Base-by-base conservation (phyloP, 2,797 vertebrate species). In the Scarus forsteni region DNA sequence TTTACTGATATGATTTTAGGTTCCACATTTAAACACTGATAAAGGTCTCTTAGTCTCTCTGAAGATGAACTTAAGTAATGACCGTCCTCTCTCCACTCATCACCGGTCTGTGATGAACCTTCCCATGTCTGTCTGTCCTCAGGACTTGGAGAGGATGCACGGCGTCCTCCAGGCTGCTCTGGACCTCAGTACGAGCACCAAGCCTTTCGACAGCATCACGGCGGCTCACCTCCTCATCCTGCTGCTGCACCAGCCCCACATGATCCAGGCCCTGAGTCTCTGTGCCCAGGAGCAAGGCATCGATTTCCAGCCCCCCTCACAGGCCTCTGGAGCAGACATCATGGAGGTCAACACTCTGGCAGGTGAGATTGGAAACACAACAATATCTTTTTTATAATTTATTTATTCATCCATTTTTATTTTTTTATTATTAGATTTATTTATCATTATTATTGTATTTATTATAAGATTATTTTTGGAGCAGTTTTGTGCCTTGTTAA, bases 101-200 rank as follows among this genome's bases (percentile, higher is more conserved):
- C 27, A 27, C 4, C 27, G 27, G 27, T n/a, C n/a, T n/a, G n/a
- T n/a, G n/a, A 4, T 2, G 27, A 4, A 4, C 27, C 27, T 27
- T 27, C 4, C 27, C 27, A 27, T 27, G 27, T 27, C 6, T 70
- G 6, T 48, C 0, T 51, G 48, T 6, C 65, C 14, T 43, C 13
- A 95, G 95, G 88, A 73, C 6, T 85, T 82, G 0, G 80, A 88
- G 42, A 88, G 79, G 61, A 84, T 96, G 50, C 42, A 12, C 39
- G 39, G 70, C 1, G 85, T 98, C 0, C 96, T 99, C 18, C 92
- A 90, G 84, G 96, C 93, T 38, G 95, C 96, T 14, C 49, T 99
- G 84, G 94, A 94, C 60, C 96, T 99, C 66, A 98, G 96, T 85
- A 96, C 93, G 52, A 99, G 98, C 91, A 96, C 96, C n/a, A 98